Evolutionary conservation across 2,888 invertebrate species (phyloP).

Genomic region (Oeneis ivallda): DNA sequence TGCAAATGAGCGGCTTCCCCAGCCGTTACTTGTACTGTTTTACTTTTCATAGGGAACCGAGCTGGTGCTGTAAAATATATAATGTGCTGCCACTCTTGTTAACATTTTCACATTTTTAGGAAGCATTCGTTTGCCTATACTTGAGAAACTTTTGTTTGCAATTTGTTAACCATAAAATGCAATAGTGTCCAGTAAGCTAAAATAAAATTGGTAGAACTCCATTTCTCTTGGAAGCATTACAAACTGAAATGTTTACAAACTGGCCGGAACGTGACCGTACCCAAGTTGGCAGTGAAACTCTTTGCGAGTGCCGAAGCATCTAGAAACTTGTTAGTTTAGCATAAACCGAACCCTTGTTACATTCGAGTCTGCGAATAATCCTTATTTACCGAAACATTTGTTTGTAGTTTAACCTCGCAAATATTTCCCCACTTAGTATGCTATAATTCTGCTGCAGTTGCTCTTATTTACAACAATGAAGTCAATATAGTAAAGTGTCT

Average conservation of each 20-base stretch:
- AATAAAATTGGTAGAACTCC: constrained; percentile 34
- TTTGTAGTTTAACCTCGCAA: constrained; percentile 29
- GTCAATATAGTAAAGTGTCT: neutral
- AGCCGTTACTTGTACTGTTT: constrained; percentile 90
- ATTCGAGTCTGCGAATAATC: constrained; percentile 35
- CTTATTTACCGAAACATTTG: constrained; percentile 35
- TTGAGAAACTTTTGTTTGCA: constrained; percentile 3
- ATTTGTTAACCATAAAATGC: constrained; percentile 4
- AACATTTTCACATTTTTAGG: no score
- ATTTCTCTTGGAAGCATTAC: constrained; percentile 41
- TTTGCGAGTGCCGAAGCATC: constrained; percentile 51
- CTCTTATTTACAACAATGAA: neutral
- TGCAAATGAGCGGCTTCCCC: constrained; percentile 92
- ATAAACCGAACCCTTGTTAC: constrained; percentile 49
- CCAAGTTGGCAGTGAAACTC: constrained; percentile 49
- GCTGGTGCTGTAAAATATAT: constrained; percentile 85
- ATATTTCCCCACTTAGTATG: no score
- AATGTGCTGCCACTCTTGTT: neutral
- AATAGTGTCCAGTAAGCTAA: constrained; percentile 17
- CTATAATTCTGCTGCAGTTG: neutral
- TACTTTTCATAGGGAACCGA: constrained; percentile 90
- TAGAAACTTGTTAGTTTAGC: constrained; percentile 51
- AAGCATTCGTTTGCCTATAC: neutral
- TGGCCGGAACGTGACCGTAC: constrained; percentile 44
- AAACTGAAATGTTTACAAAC: constrained; percentile 68